These are phyloP conservation scores for Rhinolophus sinicus DNA, from an alignment of 2,113 vertebrate species.

Conservation along the genomic window DNA sequence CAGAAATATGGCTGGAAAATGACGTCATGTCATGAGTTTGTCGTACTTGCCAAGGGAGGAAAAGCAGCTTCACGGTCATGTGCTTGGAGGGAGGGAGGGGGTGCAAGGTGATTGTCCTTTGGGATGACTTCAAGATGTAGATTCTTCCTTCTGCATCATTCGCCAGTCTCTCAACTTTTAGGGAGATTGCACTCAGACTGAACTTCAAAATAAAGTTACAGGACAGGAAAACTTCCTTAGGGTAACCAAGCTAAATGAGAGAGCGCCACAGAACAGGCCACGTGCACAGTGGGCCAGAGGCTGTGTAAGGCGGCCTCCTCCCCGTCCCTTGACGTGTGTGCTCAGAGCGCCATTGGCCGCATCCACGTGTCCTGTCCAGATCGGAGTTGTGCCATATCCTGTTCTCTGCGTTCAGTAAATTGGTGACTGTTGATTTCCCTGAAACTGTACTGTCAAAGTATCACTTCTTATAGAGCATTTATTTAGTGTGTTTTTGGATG, in stretches of 20 bases:
- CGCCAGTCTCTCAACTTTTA: neutral
- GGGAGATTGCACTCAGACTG: neutral
- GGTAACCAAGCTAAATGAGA: neutral
- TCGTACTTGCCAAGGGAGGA: neutral
- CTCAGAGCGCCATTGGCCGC: neutral
- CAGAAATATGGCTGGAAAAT: neutral
- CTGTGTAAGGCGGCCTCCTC: too few species aligned
- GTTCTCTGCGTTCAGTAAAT: neutral
- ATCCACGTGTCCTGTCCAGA: rapidly evolving
- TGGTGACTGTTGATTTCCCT: neutral
- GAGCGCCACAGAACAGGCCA: rapidly evolving
- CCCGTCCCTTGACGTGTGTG: rapidly evolving
- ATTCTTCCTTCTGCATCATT: neutral
- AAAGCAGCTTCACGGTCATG: rapidly evolving
- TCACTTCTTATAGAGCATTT: neutral
- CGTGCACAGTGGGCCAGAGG: neutral
- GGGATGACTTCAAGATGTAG: neutral
- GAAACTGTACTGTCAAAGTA: neutral
- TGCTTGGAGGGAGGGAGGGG: too few species aligned
- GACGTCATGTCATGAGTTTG: neutral
- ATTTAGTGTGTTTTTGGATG: neutral
- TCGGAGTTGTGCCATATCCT: rapidly evolving
- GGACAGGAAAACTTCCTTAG: neutral
- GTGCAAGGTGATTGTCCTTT: neutral
- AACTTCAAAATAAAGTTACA: neutral